A percentile compares a stretch with the other conserved stretches of the same genome.
These are phyloP conservation scores for Promerops cafer DNA, from an alignment of 2,113 vertebrate genomes.

Conservation along the genomic window DNA sequence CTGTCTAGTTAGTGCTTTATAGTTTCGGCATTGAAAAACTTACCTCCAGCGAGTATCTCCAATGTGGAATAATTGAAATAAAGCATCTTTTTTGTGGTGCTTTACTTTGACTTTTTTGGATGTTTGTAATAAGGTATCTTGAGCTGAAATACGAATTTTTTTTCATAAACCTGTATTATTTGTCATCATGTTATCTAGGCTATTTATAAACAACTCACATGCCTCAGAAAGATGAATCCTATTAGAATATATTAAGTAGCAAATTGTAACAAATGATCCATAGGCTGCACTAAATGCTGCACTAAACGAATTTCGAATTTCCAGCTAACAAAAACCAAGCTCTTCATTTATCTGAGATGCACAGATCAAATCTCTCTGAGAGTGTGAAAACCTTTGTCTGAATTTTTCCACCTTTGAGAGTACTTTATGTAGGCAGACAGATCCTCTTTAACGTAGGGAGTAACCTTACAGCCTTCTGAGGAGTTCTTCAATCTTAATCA, in stretches of 20 bases:
- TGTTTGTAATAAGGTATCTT: neutral
- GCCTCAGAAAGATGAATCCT: neutral
- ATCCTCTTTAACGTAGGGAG: neutral
- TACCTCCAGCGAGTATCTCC: neutral
- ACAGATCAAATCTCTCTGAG: neutral
- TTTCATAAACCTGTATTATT: neutral
- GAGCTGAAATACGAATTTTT: neutral
- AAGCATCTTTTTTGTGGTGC: neutral
- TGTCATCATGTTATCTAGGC: neutral
- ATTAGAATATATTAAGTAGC: neutral
- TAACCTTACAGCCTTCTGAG: neutral
- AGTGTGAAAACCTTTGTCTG: neutral
- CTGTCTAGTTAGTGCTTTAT: neutral
- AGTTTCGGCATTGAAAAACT: neutral
- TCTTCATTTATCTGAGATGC: neutral
- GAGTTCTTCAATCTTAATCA: neutral
- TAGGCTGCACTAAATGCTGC: neutral
- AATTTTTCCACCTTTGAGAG: neutral
- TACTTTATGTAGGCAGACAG: neutral
- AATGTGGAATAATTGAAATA: neutral
- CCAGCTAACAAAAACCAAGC: neutral
- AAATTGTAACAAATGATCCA: neutral
- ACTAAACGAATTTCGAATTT: neutral
- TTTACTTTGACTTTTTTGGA: neutral
- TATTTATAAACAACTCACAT: neutral